Base-by-base conservation (phyloP, 2,113 vertebrate genomes). In the Hyla sarda region DNA sequence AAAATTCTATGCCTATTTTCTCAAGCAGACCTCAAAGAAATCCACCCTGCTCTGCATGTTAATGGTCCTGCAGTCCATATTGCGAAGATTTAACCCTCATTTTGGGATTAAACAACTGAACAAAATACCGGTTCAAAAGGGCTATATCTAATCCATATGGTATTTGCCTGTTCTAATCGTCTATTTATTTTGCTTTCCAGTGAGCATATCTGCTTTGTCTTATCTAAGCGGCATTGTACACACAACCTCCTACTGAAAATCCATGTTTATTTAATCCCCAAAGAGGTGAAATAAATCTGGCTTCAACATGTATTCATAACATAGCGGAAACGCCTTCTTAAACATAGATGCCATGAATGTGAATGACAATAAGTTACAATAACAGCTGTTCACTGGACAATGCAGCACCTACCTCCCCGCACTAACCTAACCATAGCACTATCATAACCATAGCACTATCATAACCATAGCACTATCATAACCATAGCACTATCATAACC, bases 151-250 rank as follows among this genome's bases (percentile, higher is more conserved):
- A 76, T 76, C 47, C 47, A 76, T 52, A 25, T 52, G 47, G 25
- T 48, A 37, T 74, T 48, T 74, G 72, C 72, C n/a, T 16, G 41
- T 74, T 74, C 37, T 74, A 74, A 74, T 74, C 11, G 37, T 74
- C 41, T 74, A 74, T 45, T 74, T 74, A 74, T 74, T 47, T 28
- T 48, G 41, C 41, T 48, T 74, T 74, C 67, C 67, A 41, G 67
- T 71, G 34, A 41, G 67, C 19, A 23, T 71, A 71, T 37, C 67
- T 71, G 67, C 67, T 71, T 37, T 41, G 67, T 71, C 67, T 30
- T 71, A 71, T 37, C 67, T 71, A 12, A 17, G 65, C 16, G 17
- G 30, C 23, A 71, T 41, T 41, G 34, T 71, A 71, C 34, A 41
- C 67, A 71, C 67, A 71, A 71, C 67, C 67, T 41, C 34, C 67